Percentiles rank a stretch among this genome's conserved stretches.
Evolutionary conservation across 37 sponge, comb jelly and placozoan genomes (phyloP).

Genomic region (Spongilla lacustris): DNA sequence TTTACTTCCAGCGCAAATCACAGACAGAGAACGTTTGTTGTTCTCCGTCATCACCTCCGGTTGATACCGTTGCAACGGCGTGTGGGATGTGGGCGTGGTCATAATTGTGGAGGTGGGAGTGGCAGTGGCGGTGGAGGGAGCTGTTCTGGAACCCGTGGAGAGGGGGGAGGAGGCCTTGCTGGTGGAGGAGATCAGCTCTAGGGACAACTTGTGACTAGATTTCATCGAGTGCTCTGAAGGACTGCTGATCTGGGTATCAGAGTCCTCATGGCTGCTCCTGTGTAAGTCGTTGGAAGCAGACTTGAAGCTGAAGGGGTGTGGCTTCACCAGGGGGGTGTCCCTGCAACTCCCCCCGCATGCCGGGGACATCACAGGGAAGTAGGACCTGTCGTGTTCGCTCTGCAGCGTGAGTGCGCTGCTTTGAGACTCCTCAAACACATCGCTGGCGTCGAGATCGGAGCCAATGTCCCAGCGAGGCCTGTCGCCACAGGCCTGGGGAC

Average conservation of each 20-base stretch:
- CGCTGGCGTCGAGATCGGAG: constrained; percentile 3
- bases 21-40: neutral
- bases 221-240: neutral
- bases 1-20: neutral
- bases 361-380: neutral
- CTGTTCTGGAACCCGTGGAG: neutral
- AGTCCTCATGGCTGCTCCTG: neutral
- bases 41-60: neutral
- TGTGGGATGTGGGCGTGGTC: neutral
- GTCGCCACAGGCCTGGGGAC: neutral
- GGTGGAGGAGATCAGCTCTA: neutral
- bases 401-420: constrained; percentile 29
- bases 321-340: constrained; percentile 32
- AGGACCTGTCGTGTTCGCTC: constrained; percentile 30
- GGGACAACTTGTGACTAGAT: neutral
- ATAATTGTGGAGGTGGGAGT: neutral
- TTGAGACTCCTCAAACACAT: constrained; percentile 16
- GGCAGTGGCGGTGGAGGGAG: neutral
- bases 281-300: neutral
- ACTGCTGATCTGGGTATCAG: neutral
- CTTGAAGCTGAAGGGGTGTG: constrained; percentile 62
- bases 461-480: neutral
- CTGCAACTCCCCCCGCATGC: neutral
- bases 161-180: constrained; percentile 15
- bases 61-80: neutral